Base-by-base conservation (phyloP, 2,888 invertebrate species). In the Eupelmus urozonus region DNA sequence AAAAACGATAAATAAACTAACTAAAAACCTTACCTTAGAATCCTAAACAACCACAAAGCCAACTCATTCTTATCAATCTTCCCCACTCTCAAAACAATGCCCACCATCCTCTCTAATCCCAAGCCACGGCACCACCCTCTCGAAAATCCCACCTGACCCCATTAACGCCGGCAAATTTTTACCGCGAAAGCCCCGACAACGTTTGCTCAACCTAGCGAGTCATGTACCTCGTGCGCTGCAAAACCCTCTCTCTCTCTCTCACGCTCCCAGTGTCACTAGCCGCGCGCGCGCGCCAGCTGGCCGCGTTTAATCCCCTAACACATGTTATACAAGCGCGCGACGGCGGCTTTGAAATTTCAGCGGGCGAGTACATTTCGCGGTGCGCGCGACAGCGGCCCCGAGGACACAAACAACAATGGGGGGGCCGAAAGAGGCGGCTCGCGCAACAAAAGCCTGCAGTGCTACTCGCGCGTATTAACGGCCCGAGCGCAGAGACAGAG, bases 271-370 rank as follows among this genome's bases (percentile, higher is more conserved):
- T 13, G 25, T 20, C 62, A 53, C 9, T 9, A 34, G 34, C 34
- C 3, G 3, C 9, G 34, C 11, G 16, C 11, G 16, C 9, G 27
- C 7, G 20, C 25, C 62, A 23, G 34, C 40, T 18, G 55, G 18
- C 42, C 65, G n/a, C n/a, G 57, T 65, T 73, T 73, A 73, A 65
- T 73, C 65, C 65, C 9, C 20, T 13, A 45, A 73, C 73, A 73
- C 65, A 40, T 55, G 73, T 57, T 57, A 13, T 34, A 29, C 20
- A 11, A 7, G 7, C 16, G 0, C 13, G 23, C n/a, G 42, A 20
- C 20, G 18, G 23, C 13, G 42, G 62, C 13, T 62, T 18, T 5
- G 5, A 53, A 20, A 18, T 18, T 55, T 23, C 55, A 13, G 57
- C 5, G 23, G 1, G 4, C 53, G 7, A 57, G 53, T 67, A 53